A percentile compares a stretch with the other conserved stretches of the same genome.
These are phyloP conservation scores for Ibycter americanus DNA, from an alignment of 2,797 vertebrate genomes.

Conservation along the genomic window DNA sequence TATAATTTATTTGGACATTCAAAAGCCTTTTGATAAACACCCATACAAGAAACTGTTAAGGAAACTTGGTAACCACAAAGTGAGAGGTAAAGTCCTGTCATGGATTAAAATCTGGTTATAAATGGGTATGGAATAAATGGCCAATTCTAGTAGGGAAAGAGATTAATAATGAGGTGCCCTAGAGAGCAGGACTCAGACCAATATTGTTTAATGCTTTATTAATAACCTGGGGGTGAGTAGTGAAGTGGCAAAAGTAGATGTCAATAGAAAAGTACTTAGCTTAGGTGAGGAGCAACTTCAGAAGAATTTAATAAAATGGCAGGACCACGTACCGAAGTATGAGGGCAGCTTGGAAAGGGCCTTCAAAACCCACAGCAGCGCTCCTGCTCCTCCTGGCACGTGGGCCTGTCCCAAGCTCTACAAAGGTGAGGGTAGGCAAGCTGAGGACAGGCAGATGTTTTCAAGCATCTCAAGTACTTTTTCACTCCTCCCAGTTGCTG, in stretches of 20 bases:
- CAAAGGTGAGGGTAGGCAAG: not conserved
- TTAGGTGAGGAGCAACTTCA: conserved; percentile 28
- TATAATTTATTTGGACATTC: conserved; percentile 78
- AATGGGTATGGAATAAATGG: conserved; percentile 66
- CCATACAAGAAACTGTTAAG: conserved; percentile 66
- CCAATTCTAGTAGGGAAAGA: conserved; percentile 49
- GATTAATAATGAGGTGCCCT: conserved; percentile 66
- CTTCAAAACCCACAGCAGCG: not conserved
- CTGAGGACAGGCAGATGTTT: not conserved
- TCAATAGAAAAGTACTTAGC: conserved; percentile 65
- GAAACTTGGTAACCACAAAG: conserved; percentile 61
- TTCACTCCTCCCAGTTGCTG: not conserved
- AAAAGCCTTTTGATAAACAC: conserved; percentile 76
- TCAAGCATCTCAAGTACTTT: not conserved
- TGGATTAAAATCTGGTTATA: conserved; percentile 62
- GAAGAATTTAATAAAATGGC: conserved; percentile 47
- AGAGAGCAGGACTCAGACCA: conserved; percentile 44
- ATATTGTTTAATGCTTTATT: conserved; percentile 61
- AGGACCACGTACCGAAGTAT: not conserved
- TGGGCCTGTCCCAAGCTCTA: accelerated
- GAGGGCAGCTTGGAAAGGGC: not conserved
- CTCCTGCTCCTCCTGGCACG: not conserved
- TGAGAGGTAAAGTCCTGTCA: conserved; percentile 71
- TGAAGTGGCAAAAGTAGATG: conserved; percentile 67
- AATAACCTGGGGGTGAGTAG: conserved; percentile 63